A percentile compares a stretch with the other conserved stretches of the same genome.
phyloP scores from a whole-genome alignment of 1,140 invertebrate genomes.

The Asobara japonica region DNA sequence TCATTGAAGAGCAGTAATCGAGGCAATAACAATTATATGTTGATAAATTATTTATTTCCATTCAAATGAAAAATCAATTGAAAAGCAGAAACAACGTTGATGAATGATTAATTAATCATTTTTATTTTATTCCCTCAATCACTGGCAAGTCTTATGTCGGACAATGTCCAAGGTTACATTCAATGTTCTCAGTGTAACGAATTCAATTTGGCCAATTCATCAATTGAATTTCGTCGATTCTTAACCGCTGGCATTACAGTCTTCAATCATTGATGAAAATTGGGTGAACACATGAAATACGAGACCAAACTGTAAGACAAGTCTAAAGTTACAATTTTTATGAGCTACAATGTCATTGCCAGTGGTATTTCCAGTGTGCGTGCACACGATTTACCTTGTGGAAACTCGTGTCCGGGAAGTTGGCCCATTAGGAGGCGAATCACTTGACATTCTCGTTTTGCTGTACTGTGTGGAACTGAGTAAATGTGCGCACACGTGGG shows the following conservation, averaged over 20 bases:
- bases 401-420: constrained; percentile 5
- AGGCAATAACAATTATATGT: no score
- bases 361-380: background rate
- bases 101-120: background rate
- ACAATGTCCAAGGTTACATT: background rate
- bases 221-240: background rate
- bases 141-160: background rate
- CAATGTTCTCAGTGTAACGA: background rate
- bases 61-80: background rate
- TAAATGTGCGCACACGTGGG: background rate
- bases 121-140: background rate
- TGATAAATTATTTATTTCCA: background rate
- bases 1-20: no score
- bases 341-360: constrained; percentile 3
- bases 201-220: background rate
- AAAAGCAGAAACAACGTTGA: background rate
- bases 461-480: background rate
- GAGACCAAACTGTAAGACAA: background rate
- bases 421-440: constrained; percentile 5
- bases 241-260: background rate
- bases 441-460: constrained; percentile 3
- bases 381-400: background rate
- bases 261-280: background rate
- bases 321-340: constrained; percentile 1
- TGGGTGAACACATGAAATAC: background rate